Base-by-base conservation (phyloP, 2,888 invertebrate genomes). In the Eristalinus sepulchralis region DNA sequence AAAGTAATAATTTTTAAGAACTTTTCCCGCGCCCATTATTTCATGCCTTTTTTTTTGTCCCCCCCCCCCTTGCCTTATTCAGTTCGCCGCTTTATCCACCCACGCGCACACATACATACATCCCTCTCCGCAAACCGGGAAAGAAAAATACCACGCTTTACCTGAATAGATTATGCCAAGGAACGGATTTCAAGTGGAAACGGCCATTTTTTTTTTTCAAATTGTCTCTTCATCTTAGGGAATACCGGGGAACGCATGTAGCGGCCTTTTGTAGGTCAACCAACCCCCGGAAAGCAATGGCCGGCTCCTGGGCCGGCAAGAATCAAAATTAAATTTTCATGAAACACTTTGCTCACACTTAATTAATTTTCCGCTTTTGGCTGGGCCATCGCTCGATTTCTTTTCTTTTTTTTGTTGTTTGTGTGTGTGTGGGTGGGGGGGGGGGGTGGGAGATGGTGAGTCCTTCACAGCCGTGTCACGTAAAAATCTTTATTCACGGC, bases 401-500 rank as follows among this genome's bases (percentile, higher is more conserved):
- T n/a, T n/a, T n/a, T n/a, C n/a, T 55, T 24, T 13, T 68, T 63
- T 77, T 63, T 47, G 22, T 13, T 39, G 53, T 13, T 5, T 5
- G 5, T 53, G 53, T 53, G 13, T 53, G 53, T 53, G 17, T 17
- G n/a, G 3, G n/a, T 53, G n/a, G 17, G n/a, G 5, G 5, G 27
- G 5, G 27, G 27, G 27, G 27, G 5, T 2, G 27, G 2, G 27
- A 5, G 27, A 3, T 2, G 27, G 2, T 27, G 2, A 5, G n/a
- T 17, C 1, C 9, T 27, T 57, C 57, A n/a, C 55, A 64, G 31
- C 47, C 59, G 24, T 59, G 79, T 64, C 79, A 79, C 79, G 79
- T 72, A 79, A 57, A 66, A 71, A 66, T 79, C 79, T 39, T 79
- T 79, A 71, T 79, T 79, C 64, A 71, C 64, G 34, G 71, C 47